Conservation (phyloP, 2,113 vertebrate species). For the Hydrochoerus hydrochaeris region DNA sequence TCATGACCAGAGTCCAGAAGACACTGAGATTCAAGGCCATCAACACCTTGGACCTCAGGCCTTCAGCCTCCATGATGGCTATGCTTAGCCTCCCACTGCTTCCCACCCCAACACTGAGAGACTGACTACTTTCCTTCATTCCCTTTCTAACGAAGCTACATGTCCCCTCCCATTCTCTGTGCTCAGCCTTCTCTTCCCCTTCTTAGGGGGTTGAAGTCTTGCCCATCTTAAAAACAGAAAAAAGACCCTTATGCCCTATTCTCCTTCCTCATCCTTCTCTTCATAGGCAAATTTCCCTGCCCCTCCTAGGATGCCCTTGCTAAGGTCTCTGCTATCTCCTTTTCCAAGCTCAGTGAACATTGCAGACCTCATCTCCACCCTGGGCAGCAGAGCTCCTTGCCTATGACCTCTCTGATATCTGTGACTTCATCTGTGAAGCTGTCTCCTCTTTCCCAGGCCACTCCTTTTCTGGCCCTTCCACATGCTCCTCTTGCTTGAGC, state of each 20-base stretch:
- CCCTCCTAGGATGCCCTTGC: neutral
- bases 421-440: rapidly evolving
- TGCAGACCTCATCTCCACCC: neutral
- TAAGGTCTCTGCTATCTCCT: neutral
- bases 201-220: neutral
- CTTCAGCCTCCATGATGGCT: neutral
- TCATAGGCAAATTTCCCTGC: neutral
- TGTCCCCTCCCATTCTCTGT: neutral
- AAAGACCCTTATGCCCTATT: neutral
- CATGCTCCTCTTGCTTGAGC: neutral
- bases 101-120: neutral
- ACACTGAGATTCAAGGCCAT: neutral
- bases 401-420: neutral
- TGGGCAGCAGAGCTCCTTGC: neutral
- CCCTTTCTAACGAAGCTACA: neutral
- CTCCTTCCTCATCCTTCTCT: neutral
- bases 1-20: neutral
- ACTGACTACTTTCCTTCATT: neutral
- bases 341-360: neutral
- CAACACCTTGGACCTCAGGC: neutral
- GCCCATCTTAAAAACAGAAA: neutral
- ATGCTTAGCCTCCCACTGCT: neutral
- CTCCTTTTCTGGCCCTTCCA: rapidly evolving
- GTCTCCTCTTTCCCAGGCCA: neutral
- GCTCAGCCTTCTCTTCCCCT: neutral